Percentiles rank a stretch among this genome's conserved stretches.
Conservation (phyloP, 2,113 vertebrate species). For the Leiothrix lutea region DNA sequence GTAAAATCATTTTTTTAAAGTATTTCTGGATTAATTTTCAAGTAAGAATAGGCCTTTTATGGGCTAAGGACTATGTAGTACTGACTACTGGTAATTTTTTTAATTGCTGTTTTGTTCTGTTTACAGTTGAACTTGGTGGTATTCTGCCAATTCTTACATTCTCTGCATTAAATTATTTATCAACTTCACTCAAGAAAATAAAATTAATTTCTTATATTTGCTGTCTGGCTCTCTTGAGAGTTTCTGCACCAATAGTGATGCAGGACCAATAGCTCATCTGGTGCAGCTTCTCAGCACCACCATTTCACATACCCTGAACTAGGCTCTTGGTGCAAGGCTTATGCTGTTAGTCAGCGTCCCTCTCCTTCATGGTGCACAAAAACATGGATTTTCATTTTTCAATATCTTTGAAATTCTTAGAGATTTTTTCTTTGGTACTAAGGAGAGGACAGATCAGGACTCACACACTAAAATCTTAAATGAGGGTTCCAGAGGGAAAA, state of each 20-base stretch:
- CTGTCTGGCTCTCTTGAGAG: background rate
- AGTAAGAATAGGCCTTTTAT: background rate
- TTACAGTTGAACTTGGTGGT: background rate
- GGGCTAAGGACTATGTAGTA: background rate
- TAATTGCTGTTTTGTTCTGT: background rate
- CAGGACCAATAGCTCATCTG: background rate
- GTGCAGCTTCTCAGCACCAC: background rate
- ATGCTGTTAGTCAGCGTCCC: fast-evolving
- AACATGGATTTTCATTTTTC: background rate
- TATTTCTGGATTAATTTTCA: background rate
- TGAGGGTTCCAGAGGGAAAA: background rate
- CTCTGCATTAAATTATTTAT: background rate
- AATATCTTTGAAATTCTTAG: background rate
- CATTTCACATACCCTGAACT: background rate
- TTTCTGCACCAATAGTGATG: fast-evolving
- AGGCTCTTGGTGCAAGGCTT: background rate
- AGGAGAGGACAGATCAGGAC: background rate
- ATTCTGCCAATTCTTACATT: background rate
- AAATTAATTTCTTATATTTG: background rate
- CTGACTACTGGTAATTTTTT: background rate
- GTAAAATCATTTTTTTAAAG: background rate
- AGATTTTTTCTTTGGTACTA: background rate
- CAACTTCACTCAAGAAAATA: background rate
- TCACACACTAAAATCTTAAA: background rate
- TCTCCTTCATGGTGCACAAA: background rate